A percentile compares a stretch with the other conserved stretches of the same genome.
Conservation (phyloP, 2,888 invertebrate species). For the Escarpia spicata region DNA sequence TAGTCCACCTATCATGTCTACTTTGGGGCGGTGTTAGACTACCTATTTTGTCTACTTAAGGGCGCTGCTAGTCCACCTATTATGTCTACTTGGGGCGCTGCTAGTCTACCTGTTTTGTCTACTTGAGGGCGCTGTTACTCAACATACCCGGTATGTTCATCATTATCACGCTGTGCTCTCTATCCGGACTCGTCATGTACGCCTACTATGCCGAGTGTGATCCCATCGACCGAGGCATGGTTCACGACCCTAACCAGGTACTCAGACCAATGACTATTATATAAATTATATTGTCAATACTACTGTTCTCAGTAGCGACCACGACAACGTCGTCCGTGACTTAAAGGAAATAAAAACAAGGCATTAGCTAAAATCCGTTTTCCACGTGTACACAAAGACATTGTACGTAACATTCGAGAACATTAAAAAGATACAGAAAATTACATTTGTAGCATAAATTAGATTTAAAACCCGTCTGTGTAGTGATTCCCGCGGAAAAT, state of each 20-base stretch:
- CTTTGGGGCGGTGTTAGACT: neutral
- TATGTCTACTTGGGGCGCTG: neutral
- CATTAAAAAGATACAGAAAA: too few species aligned
- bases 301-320: neutral
- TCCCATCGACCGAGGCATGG: slow-evolving; percentile 45
- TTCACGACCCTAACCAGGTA: slow-evolving; percentile 51
- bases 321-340: neutral
- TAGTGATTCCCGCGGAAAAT: too few species aligned
- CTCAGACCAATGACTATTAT: neutral
- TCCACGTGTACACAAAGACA: neutral
- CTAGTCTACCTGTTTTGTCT: neutral
- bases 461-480: too few species aligned
- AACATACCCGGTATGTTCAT: slow-evolving; percentile 51
- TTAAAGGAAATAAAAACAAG: too few species aligned
- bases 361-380: too few species aligned
- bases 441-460: too few species aligned
- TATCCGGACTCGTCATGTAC: slow-evolving; percentile 51
- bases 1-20: too few species aligned
- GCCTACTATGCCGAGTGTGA: slow-evolving; percentile 55
- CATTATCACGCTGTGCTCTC: slow-evolving; percentile 50
- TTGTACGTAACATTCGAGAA: too few species aligned
- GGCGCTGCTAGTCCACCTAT: neutral
- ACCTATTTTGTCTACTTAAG: slow-evolving; percentile 36
- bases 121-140: slow-evolving; percentile 47
- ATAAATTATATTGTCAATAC: too few species aligned